Base-by-base conservation (phyloP, 2,888 invertebrate genomes). In the Heliconius sara region DNA sequence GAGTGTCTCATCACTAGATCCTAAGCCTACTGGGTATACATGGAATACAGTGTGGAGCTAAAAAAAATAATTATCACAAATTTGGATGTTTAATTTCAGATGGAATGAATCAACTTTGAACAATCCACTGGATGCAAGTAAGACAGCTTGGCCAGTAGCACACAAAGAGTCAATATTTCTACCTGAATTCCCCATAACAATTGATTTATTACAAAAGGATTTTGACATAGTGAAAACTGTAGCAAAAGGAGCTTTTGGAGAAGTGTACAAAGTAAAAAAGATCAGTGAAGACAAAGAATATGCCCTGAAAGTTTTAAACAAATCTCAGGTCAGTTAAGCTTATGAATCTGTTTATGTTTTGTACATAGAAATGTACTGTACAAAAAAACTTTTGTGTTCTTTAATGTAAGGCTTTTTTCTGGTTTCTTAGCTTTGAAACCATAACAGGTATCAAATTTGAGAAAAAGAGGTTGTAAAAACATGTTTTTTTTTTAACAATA, bases 211-310 rank as follows among this genome's bases (percentile, higher is more conserved):
- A 68, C 96, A 96, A 85, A 95, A 95, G 83, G 96, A 96, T 84
- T 97, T 96, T 88, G 91, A 96, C 92, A 96, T 98, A 83, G 88
- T 97, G 76, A 96, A 97, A 84, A 96, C 97, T 81, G 97, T 99
- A 88, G 97, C 98, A n/a, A 97, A 96, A 88, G 99, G 99, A 82
- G 97, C 98, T 30, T 99, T 98, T 92, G 98, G 99, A 34, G 97
- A 97, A 91, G 99, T 99, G 7, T 97, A 97, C 87, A 97, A 97
- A 96, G 98, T 98, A 22, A 93, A 95, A 83, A 96, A 97, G 88
- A 95, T 96, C 78, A 96, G 34, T 39, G 96, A 96, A 80, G 94
- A 96, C 81, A 95, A 96, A 86, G 91, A 96, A 83, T 98, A 97
- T 94, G 99, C 99, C 76, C 95, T 99, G 84, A 99, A 99, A 96